These are phyloP conservation scores for Drosophila testacea DNA, from an alignment of 2,888 invertebrate species.

Conservation along the genomic window DNA sequence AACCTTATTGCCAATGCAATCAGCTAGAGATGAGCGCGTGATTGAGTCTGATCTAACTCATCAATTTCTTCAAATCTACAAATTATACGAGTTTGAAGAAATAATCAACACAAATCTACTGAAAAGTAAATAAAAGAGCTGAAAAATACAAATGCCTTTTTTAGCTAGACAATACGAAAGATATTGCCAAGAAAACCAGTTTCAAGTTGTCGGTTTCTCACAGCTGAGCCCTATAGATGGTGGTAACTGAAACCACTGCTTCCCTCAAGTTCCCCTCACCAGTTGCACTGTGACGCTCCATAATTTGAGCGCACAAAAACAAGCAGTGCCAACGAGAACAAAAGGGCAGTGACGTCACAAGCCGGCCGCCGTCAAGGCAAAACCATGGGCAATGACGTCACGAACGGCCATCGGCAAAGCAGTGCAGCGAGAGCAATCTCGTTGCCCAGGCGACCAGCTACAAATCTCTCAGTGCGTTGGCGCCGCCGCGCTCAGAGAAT, in stretches of 20 bases:
- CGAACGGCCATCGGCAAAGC: too few relatives aligned
- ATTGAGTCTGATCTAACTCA: not conserved
- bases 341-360: too few relatives aligned
- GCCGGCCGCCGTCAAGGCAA: too few relatives aligned
- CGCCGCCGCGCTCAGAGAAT: too few relatives aligned
- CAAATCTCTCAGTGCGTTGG: too few relatives aligned
- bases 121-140: slow-evolving; percentile 18
- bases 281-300: too few relatives aligned
- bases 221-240: slow-evolving; percentile 32
- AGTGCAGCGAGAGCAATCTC: too few relatives aligned
- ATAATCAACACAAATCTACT: not conserved
- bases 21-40: slow-evolving; percentile 49
- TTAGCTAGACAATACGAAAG: slow-evolving; percentile 32
- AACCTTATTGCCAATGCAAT: slow-evolving; percentile 37
- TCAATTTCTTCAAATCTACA: not conserved
- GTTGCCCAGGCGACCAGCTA: too few relatives aligned
- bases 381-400: too few relatives aligned
- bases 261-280: not conserved
- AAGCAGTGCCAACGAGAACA: too few relatives aligned
- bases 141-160: slow-evolving; percentile 37
- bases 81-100: slow-evolving; percentile 9
- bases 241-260: not conserved
- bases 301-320: too few relatives aligned
- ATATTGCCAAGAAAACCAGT: slow-evolving; percentile 67
- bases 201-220: slow-evolving; percentile 11